Evolutionary conservation across 2,888 invertebrate genomes (phyloP), one percentile per base, ranked within the genome.

Genomic region (Phymatocera aterrima): DNA sequence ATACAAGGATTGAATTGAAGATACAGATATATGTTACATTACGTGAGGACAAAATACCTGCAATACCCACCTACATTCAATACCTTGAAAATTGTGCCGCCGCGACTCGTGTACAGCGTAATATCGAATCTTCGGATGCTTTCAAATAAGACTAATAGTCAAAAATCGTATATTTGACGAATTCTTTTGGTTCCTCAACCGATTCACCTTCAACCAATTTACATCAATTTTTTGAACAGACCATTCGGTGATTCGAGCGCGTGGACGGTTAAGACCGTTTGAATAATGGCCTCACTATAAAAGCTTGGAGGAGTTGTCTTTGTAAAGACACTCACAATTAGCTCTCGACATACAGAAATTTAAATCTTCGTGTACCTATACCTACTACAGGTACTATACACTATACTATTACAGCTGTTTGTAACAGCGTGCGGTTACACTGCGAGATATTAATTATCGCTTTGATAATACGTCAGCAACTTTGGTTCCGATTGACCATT

Each of bases 181-280:
- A 72, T 72, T 51, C 31, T 72, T 24, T 34, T 68, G 43, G 46
- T 72, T 72, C 31, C 72, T n/a, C 51, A 72, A 72, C 72, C 72
- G 51, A 72, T 77, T 77, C 51, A n/a, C 54, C 31, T 6, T n/a
- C 8, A 34, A 54, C 40, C 78, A 78, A 78, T 78, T 78, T 78
- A 68, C 78, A 70, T 78, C 70, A 54, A 18, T 78, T 70, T 70
- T 54, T 43, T 57, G 24, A 57, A 72, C 51, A 48, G 31, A 57
- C 57, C 34, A 60, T 75, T 75, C 40, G n/a, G 57, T 57, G 75
- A 75, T 75, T 57, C 57, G 28, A 60, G 15, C 40, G 75, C 51
- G 72, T 54, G 18, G 34, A 34, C 51, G 51, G 28, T 72, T 51
- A 51, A 51, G 34, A 31, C 31, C 57, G 57, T 75, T 57, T 60